Conservation (phyloP, 2,113 vertebrate genomes). For the Nansenia antarctica region DNA sequence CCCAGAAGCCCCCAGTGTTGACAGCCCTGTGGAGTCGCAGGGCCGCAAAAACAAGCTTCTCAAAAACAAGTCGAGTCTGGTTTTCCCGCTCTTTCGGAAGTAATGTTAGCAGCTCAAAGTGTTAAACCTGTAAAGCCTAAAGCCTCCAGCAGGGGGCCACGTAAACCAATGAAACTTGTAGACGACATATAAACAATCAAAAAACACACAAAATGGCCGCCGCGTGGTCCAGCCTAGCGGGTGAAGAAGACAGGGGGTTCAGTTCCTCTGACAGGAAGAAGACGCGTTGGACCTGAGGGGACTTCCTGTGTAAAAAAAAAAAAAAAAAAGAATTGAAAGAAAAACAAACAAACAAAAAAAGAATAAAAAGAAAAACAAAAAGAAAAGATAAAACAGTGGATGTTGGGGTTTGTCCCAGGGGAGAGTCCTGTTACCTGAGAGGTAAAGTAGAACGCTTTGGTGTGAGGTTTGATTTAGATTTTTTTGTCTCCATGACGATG, state of each 20-base stretch:
- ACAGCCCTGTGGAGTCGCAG: background rate
- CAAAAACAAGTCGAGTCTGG: background rate
- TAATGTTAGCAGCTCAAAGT: background rate
- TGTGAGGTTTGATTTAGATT: conserved; percentile 33
- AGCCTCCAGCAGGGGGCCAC: no score
- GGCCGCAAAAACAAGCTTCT: background rate
- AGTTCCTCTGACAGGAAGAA: background rate
- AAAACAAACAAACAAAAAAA: conserved; percentile 5
- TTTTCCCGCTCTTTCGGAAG: background rate
- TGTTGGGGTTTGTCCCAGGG: conserved; percentile 30
- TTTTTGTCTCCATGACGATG: background rate
- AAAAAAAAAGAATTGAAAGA: conserved; percentile 1
- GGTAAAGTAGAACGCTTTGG: conserved; percentile 58
- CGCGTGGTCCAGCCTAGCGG: background rate
- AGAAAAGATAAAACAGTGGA: conserved; percentile 31
- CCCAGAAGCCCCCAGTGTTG: background rate
- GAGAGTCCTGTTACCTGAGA: conserved; percentile 35
- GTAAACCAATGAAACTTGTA: background rate
- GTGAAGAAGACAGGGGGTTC: conserved; percentile 3
- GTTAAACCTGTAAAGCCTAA: conserved; percentile 6
- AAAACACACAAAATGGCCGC: background rate
- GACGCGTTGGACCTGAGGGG: background rate
- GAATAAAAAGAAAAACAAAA: conserved; percentile 14
- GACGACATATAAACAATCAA: background rate
- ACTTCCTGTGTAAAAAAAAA: background rate